Evolutionary conservation across 2,797 vertebrate species (phyloP), one percentile per base, ranked within the genome.

Genomic region (Gymnothorax reevesii): DNA sequence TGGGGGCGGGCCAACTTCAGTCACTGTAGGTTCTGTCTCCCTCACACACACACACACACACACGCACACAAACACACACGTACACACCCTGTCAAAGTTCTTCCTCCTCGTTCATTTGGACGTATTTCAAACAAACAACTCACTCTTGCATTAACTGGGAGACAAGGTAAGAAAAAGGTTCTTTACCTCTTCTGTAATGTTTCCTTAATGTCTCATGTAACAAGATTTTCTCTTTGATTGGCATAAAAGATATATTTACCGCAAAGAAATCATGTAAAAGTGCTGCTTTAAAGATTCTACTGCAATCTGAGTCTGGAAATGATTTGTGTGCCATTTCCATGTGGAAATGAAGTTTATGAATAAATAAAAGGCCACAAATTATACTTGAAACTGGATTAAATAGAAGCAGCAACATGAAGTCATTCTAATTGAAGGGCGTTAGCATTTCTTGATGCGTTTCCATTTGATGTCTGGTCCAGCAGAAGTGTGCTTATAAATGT

Each of bases 141-240:
- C 52, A 3, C 77, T 42, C 49, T 57, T 57, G n/a, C 49, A 22
- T 85, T 22, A 57, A 62, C 54, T 25, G 17, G 71, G 55, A 87
- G 3, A n/a, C 54, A 90, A 90, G 90, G 90, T 92, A 88, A 91
- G 89, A 9, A 69, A 52, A 7, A 7, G 87, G 22, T 2, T 2
- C 17, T 17, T 4, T 17, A 54, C 17, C 42, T 79, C 42, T 55
- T 42, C 22, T 80, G 77, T n/a, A 54, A 20, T 20, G 54, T 49
- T 22, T 80, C 10, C 9, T 33, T 17, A 17, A 17, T 77, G 42
- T 7, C 73, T 49, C 20, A 33, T 77, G 73, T 77, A 77, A 77
- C 42, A 42, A 42, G 71, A 42, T 33, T 5, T 12, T 75, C 10
- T 42, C 12, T 69, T 75, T 12, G 15, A 20, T 52, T 54, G 77